Conservation (phyloP, 2,888 invertebrate species). For the Vannuccia rotundouncinata region DNA sequence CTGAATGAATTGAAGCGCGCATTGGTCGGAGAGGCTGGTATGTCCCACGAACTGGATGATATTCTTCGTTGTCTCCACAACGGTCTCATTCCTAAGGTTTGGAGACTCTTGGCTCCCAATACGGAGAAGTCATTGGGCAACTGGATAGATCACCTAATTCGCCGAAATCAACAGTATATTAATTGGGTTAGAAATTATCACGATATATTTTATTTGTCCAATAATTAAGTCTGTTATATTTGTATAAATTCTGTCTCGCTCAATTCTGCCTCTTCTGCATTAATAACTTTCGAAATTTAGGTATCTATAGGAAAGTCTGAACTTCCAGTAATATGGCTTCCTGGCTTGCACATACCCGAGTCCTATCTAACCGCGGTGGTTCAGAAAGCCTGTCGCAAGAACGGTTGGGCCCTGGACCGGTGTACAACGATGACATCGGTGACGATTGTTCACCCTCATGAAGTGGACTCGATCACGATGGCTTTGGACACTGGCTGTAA, state of each 20-base stretch:
- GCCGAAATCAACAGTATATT: constrained; percentile 35
- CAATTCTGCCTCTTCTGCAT: neutral
- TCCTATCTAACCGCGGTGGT: constrained; percentile 40
- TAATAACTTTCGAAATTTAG: neutral
- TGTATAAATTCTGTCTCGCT: neutral
- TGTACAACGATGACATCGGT: constrained; percentile 36
- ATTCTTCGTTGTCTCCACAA: constrained; percentile 36
- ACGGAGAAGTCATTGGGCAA: constrained; percentile 39
- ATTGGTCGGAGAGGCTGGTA: constrained; percentile 37
- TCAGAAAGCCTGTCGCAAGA: constrained; percentile 38
- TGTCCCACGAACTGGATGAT: constrained; percentile 40
- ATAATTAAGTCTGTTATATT: neutral
- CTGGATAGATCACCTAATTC: constrained; percentile 39
- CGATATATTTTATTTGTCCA: neutral
- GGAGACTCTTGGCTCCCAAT: constrained; percentile 38
- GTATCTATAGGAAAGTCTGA: constrained; percentile 7
- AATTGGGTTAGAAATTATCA: constrained; percentile 32
- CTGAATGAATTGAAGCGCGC: constrained; percentile 22
- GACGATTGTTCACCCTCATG: neutral
- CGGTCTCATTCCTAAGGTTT: constrained; percentile 36
- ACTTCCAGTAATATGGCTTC: constrained; percentile 39
- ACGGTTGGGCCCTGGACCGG: constrained; percentile 39
- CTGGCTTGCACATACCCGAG: constrained; percentile 40
- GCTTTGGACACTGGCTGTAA: constrained; percentile 34
- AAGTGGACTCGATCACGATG: neutral